Conservation (phyloP, 2,797 vertebrate genomes). For the Hydrolagus colliei region DNA sequence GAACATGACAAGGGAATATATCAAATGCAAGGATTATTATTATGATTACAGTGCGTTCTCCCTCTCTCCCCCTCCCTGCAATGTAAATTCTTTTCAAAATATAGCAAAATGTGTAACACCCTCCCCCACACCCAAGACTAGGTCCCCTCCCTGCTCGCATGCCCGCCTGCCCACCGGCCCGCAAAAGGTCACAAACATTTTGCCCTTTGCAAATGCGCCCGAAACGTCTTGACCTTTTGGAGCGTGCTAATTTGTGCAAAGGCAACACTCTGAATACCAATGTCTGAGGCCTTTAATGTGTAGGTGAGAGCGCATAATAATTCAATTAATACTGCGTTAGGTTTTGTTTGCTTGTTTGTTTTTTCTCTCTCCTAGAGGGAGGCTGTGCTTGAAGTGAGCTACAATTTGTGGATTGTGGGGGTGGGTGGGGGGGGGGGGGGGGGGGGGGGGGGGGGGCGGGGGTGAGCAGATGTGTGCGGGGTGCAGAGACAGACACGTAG, state of each 20-base stretch:
- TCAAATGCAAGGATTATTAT: too few species aligned
- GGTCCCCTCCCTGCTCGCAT: too few species aligned
- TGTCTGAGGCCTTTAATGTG: conserved; percentile 19
- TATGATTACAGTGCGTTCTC: too few species aligned
- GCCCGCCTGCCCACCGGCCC: too few species aligned
- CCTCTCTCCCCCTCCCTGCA: too few species aligned
- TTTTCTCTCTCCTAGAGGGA: not conserved
- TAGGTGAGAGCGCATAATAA: conserved; percentile 15
- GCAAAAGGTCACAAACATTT: not conserved
- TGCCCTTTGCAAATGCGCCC: not conserved
- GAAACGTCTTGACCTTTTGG: conserved; percentile 19
- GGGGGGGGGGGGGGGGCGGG: too few species aligned
- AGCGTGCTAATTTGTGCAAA: not conserved
- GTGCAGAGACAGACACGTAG: conserved; percentile 42
- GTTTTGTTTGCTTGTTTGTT: not conserved
- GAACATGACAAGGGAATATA: too few species aligned
- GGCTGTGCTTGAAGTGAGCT: conserved; percentile 40
- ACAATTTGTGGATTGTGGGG: conserved; percentile 29
- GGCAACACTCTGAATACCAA: conserved; percentile 17
- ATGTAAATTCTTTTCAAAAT: too few species aligned
- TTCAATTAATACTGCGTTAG: conserved; percentile 14
- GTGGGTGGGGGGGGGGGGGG: too few species aligned
- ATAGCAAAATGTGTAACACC: too few species aligned
- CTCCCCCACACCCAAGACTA: too few species aligned
- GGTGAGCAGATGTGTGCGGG: too few species aligned